These are phyloP conservation scores for Euwallacea similis DNA, from an alignment of 1,140 invertebrate genomes.

Conservation along the genomic window DNA sequence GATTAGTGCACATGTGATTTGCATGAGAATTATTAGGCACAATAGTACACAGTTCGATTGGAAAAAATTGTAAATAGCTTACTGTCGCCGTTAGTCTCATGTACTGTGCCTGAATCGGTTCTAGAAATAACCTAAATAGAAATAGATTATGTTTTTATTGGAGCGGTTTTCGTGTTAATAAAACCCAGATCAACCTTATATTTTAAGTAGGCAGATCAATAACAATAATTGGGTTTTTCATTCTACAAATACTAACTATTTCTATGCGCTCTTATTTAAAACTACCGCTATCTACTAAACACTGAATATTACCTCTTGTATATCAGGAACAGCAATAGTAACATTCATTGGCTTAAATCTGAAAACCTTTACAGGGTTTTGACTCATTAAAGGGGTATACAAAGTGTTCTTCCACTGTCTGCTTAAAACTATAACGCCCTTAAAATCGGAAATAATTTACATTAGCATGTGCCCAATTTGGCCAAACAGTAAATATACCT, in stretches of 20 bases:
- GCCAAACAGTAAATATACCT: slow-evolving; percentile 56
- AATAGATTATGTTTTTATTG: slow-evolving; percentile 13
- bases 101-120: slow-evolving; percentile 30
- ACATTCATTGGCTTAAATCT: slow-evolving; percentile 82
- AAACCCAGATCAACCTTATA: too few relatives aligned
- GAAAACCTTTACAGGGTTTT: slow-evolving; percentile 85
- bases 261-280: too few relatives aligned
- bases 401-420: slow-evolving; percentile 96
- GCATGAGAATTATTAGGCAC: slow-evolving; percentile 21
- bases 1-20: slow-evolving; percentile 33
- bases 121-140: slow-evolving; percentile 41
- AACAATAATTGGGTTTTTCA: too few relatives aligned
- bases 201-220: too few relatives aligned
- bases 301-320: slow-evolving; percentile 66
- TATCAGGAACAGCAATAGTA: slow-evolving; percentile 81
- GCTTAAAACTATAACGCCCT: slow-evolving; percentile 90
- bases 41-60: slow-evolving; percentile 2
- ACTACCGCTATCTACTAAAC: neutral
- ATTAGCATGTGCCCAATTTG: slow-evolving; percentile 9
- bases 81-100: slow-evolving; percentile 32
- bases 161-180: too few relatives aligned
- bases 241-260: too few relatives aligned
- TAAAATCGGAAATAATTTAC: slow-evolving; percentile 42
- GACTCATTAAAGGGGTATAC: slow-evolving; percentile 88
- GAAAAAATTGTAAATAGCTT: slow-evolving; percentile 30